Conservation (phyloP, 2,113 vertebrate species). For the Halichoerus grypus region DNA sequence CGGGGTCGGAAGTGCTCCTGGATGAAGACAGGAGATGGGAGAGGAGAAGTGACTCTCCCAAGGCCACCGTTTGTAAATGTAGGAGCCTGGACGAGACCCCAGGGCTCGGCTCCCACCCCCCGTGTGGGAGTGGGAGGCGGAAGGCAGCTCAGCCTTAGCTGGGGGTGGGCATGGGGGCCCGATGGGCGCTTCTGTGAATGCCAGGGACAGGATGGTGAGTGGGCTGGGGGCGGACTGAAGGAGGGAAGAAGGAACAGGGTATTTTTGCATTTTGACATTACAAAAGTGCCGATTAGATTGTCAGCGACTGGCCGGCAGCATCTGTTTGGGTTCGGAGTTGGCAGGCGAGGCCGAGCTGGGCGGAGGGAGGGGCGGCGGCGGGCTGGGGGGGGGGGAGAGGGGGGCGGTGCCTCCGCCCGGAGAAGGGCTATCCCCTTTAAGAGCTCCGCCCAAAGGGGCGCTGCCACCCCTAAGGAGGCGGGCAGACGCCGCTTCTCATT, state of each 20-base stretch:
- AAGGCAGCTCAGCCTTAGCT: not conserved
- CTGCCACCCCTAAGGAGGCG: constrained; percentile 76
- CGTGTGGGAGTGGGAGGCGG: not conserved
- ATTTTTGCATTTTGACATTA: constrained; percentile 63
- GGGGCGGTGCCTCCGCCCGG: not conserved
- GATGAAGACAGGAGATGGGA: not conserved
- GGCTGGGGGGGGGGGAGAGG: not conserved
- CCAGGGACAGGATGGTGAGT: not conserved
- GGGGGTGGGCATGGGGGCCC: not conserved
- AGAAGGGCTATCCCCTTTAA: not conserved
- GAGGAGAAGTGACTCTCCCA: not conserved
- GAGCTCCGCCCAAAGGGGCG: constrained; percentile 80
- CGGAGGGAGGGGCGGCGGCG: not conserved
- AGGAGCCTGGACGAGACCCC: not conserved
- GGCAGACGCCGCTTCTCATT: constrained; percentile 75
- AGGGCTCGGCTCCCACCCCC: not conserved
- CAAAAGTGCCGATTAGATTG: not conserved
- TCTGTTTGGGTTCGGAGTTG: not conserved
- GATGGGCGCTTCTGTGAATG: not conserved
- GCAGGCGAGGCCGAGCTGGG: not conserved
- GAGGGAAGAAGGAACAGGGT: not conserved
- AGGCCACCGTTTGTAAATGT: not conserved
- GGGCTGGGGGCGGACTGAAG: constrained; percentile 24
- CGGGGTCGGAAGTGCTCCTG: not conserved
- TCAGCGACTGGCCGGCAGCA: not conserved